Base-by-base conservation (phyloP, 2,797 vertebrate species). In the Myotis findleyi region DNA sequence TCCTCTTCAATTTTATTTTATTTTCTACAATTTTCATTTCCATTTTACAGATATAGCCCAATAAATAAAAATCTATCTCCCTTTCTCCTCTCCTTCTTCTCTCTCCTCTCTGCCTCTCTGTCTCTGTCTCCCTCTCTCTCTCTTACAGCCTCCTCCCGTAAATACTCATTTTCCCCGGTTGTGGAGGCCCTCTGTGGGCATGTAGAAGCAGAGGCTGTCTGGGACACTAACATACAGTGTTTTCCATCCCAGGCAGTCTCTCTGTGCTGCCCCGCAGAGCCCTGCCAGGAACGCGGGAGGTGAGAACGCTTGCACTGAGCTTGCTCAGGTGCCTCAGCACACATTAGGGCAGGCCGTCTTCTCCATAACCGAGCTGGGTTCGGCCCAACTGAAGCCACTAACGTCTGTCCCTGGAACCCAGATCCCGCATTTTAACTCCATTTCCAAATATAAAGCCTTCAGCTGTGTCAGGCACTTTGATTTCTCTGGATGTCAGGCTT, bases 401-500 rank as follows among this genome's bases (percentile, higher is more conserved):
- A 69, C 9, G 44, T 25, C 5, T 2, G 7, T 83, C 59, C 64
- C 51, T 33, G 83, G 95, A 93, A 64, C 64, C 51, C 5, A 7
- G 72, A 23, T 20, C 73, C 38, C 25, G 47, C 1, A 0, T 64
- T 72, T 36, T 53, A 41, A 17, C 91, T 89, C 84, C 73, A 25
- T 96, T 97, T 97, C 97, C 97, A 97, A 97, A 96, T 53, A 95
- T 89, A 97, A 97, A 98, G 88, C 95, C 90, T 44, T 97, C 96
- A 96, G 69, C 97, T 95, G 91, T 93, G 96, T 92, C 0, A 5
- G 96, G 94, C 95, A 93, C 97, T 98, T 98, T 98, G 98, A 98
- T 98, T 98, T 97, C 89, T 97, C 84, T 98, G 97, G 97, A 97
- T 98, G 97, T 95, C 97, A 93, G 95, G 95, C 95, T 97, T 7